Evolutionary conservation across 2,113 vertebrate species (phyloP).

Genomic region (Paedocypris sp.): DNA sequence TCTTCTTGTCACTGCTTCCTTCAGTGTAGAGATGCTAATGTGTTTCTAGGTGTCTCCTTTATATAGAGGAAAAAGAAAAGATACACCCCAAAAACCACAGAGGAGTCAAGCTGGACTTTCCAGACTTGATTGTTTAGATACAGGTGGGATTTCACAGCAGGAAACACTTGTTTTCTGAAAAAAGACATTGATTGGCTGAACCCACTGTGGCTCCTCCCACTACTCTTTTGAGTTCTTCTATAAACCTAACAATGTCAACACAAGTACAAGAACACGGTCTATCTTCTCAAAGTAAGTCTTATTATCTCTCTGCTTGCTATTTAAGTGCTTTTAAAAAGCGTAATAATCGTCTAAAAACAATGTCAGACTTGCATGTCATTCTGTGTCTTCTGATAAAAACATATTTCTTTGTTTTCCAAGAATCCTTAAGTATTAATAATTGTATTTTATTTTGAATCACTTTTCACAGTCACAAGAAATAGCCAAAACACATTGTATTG

Average conservation of each 20-base stretch:
- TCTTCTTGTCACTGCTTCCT: conserved; percentile 1
- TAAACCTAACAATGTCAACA: conserved; percentile 31
- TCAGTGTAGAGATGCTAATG: conserved; percentile 21
- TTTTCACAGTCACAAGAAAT: too few relatives aligned
- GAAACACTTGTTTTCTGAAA: conserved; percentile 13
- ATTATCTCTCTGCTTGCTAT: background rate
- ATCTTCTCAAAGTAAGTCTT: conserved; percentile 45
- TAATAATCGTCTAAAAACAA: too few relatives aligned
- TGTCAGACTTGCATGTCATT: too few relatives aligned
- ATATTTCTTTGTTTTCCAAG: too few relatives aligned
- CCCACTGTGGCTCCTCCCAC: conserved; percentile 47
- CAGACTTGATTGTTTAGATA: background rate
- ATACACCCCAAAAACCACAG: background rate
- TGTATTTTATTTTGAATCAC: too few relatives aligned
- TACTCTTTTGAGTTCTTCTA: conserved; percentile 27
- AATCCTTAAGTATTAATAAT: too few relatives aligned
- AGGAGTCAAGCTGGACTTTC: background rate
- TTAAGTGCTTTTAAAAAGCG: too few relatives aligned
- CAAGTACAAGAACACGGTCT: conserved; percentile 14
- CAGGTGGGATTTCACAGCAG: conserved; percentile 35
- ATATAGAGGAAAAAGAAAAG: conserved; percentile 45
- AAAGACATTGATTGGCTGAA: background rate
- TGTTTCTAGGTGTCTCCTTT: conserved; percentile 13
- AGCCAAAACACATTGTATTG: too few relatives aligned
- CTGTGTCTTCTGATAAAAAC: too few relatives aligned